Evolutionary conservation across 2,888 invertebrate species (phyloP), one percentile per base, ranked within the genome.

Genomic region (Scaptomyza cyrtandrae): DNA sequence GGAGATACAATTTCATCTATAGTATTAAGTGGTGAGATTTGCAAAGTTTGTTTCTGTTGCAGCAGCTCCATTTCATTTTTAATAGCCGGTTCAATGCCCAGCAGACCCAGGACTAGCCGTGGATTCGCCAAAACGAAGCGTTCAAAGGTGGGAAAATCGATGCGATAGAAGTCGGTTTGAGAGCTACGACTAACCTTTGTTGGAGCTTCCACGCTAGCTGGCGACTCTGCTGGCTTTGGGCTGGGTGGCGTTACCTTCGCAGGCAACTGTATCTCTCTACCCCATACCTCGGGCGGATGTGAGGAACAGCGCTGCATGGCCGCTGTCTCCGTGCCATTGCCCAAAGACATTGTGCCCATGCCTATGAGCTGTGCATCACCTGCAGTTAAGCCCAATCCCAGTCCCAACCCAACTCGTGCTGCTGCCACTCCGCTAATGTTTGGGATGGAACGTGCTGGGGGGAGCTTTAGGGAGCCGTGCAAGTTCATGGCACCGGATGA

Each of bases 201-300:
- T 11, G 60, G 48, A 7, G 53, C 41, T 48, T 71, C 67, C 13
- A 54, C 39, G 16, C 45, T 24, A 4, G 58, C 61, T 0, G 81
- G 79, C 4, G 82, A 68, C 0, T 63, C 55, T 2, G 75, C 68
- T 54, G n/a, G n/a, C n/a, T 89, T 89, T 0, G 85, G 78, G 14
- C 57, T 79, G 33, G 65, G 63, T 7, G 72, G 45, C 24, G 63
- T 66, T 2, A 44, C 52, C 49, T 16, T 14, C 0, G 54, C 35
- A 11, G 55, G 68, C 66, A 82, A 49, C 31, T 90, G 86, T 69
- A 91, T 77, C 83, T 96, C 95, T 94, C 96, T 96, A 82, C 95
- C 95, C 91, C 97, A 96, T 73, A 96, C 96, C 86, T 97, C 97
- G 0, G 97, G 96, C 0, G 97, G 97, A 92, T 97, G 97, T 2